These are phyloP conservation scores for Stenotaenia linearis DNA, from an alignment of 2,888 invertebrate species.

Conservation along the genomic window DNA sequence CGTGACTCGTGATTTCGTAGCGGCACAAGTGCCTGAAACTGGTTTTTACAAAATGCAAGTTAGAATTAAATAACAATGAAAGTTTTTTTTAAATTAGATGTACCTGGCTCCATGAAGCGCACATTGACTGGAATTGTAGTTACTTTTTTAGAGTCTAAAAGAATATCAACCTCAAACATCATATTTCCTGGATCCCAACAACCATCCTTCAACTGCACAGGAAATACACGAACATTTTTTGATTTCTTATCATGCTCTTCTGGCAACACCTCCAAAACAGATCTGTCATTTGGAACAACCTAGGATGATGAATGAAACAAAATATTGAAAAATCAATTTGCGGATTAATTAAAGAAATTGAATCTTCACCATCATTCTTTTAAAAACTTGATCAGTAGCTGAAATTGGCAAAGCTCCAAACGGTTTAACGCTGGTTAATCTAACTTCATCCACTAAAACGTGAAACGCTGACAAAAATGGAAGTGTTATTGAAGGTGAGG, in stretches of 20 bases:
- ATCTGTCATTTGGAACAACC: constrained; percentile 13
- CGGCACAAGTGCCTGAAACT: background rate
- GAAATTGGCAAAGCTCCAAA: constrained; percentile 12
- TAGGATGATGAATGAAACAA: background rate
- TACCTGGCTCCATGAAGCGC: constrained; percentile 22
- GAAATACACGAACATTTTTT: constrained; percentile 5
- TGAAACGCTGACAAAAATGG: constrained; percentile 29
- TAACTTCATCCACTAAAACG: constrained; percentile 21
- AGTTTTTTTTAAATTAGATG: background rate
- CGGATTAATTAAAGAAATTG: background rate
- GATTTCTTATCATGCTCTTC: background rate
- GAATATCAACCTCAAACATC: background rate
- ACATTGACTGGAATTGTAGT: background rate
- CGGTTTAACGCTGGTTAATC: constrained; percentile 24
- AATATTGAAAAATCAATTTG: background rate
- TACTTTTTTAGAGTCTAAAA: background rate
- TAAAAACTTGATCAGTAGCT: constrained; percentile 32
- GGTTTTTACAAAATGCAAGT: background rate
- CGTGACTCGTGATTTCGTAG: background rate
- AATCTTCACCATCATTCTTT: background rate
- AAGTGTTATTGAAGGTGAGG: background rate
- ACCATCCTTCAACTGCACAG: constrained; percentile 24
- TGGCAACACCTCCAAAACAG: constrained; percentile 6
- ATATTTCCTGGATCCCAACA: constrained; percentile 27
- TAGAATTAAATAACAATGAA: too few relatives aligned